Base-by-base conservation (phyloP, 1,140 invertebrate genomes). In the Cecropterus lyciades region DNA sequence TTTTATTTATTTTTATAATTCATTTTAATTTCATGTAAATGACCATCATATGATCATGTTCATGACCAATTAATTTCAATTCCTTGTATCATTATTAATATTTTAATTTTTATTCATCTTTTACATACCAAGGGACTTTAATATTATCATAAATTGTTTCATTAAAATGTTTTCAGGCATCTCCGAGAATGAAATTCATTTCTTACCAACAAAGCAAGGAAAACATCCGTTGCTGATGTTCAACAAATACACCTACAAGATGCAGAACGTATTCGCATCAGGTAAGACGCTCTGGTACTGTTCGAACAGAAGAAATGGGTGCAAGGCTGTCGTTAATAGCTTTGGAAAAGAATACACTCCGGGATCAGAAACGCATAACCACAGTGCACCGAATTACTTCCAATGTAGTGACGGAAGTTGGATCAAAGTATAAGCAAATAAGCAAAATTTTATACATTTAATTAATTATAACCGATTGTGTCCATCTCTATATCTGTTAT, bases 231-330 rank as follows among this genome's bases (percentile, higher is more conserved):
- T 80, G 5, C 62, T 82, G 1, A 76, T 80, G 75, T 64, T 74
- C 16, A 68, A 82, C 24, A 70, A 70, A 11, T 77, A 78, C 51
- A 80, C 80, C 0, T 80, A 67, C 69, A 80, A 75, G 27, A 65
- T 67, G 27, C 72, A 74, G 11, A 63, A 64, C 46, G 60, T 63
- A 15, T 65, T 70, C 7, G 52, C 60, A 0, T 69, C 67, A 0
- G 80, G 73, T 2, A 79, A 72, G 17, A 66, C 80, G 1, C 55
- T 73, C 8, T 80, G 80, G 78, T 74, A 78, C 53, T 80, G 73
- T 49, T 78, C 77, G 0, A 67, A 69, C 15, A 51, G 75, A 11
- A 46, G 64, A 7, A 65, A 70, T 11, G 80, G 77, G 0, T 82
- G 80, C 49, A 82, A 77, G 60, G 67, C 75, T 5, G 73, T 52